These are phyloP conservation scores for Megaceryle alcyon DNA, from an alignment of 2,797 vertebrate species.

Conservation along the genomic window DNA sequence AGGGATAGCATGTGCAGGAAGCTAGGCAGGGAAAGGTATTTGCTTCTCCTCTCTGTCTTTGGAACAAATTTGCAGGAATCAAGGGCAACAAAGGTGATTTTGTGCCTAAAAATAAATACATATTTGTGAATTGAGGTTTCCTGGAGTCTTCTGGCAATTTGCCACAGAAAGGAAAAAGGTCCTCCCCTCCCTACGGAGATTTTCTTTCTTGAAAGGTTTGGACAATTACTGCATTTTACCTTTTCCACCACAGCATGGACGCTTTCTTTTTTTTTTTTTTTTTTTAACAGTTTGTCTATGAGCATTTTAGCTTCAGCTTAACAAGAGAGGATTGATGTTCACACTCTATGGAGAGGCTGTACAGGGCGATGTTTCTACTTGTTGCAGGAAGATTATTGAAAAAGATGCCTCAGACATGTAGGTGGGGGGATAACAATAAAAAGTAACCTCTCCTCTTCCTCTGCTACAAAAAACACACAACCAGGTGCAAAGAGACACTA, in stretches of 20 bases:
- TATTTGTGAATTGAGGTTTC: constrained; percentile 34
- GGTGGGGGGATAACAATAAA: background rate
- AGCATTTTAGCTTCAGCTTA: constrained; percentile 66
- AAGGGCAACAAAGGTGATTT: constrained; percentile 31
- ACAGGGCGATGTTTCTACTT: constrained; percentile 22
- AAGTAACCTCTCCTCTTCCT: background rate
- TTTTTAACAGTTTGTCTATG: constrained; percentile 45
- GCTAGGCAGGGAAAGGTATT: background rate
- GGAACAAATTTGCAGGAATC: constrained; percentile 6
- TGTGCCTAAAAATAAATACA: constrained; percentile 51
- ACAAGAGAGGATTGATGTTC: constrained; percentile 62
- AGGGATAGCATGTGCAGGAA: background rate
- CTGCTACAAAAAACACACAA: background rate
- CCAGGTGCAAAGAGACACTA: background rate
- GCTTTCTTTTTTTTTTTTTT: constrained; percentile 53
- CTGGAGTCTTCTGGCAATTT: constrained; percentile 44
- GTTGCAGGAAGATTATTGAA: constrained; percentile 37
- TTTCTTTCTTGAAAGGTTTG: constrained; percentile 64
- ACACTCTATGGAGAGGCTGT: constrained; percentile 30
- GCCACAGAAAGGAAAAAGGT: constrained; percentile 32
- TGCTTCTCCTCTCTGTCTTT: background rate
- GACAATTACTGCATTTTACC: constrained; percentile 66
- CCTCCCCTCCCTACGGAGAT: constrained; percentile 12
- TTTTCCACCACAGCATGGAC: constrained; percentile 25
- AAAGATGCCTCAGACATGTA: constrained; percentile 17